Evolutionary conservation across 2,113 vertebrate genomes (phyloP).

Genomic region (Bucco capensis): DNA sequence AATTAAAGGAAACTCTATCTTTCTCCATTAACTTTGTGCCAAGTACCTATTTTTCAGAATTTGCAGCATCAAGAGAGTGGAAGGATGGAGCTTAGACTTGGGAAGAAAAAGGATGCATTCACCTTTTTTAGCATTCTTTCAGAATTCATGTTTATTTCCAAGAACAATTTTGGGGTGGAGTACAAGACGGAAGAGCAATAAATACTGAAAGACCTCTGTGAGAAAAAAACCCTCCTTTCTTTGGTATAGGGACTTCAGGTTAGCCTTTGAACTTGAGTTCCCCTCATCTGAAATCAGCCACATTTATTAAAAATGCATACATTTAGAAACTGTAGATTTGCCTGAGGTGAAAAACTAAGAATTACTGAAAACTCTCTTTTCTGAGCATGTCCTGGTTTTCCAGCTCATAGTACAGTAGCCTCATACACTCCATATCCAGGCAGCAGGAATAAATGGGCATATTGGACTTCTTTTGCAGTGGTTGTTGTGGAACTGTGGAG

Average conservation of each 20-base stretch:
- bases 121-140: background rate
- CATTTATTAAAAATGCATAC: accelerated
- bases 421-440: background rate
- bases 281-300: background rate
- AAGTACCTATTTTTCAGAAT: too few relatives aligned
- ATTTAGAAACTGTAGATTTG: background rate
- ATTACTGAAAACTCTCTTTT: background rate
- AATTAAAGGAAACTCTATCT: too few relatives aligned
- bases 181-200: background rate
- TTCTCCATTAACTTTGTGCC: too few relatives aligned
- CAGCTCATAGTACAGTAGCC: background rate
- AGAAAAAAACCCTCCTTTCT: background rate
- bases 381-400: background rate
- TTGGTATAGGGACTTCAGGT: background rate
- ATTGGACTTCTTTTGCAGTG: background rate
- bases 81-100: background rate
- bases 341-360: background rate
- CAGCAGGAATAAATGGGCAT: background rate
- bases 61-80: too few relatives aligned
- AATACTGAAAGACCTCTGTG: background rate
- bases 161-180: background rate
- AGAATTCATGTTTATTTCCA: background rate
- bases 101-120: background rate
- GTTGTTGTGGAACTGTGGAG: background rate
- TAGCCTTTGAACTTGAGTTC: background rate